Percentiles rank a stretch among this genome's conserved stretches.
These are phyloP conservation scores for Lasiommata megera DNA, from an alignment of 2,888 invertebrate species.

Conservation along the genomic window DNA sequence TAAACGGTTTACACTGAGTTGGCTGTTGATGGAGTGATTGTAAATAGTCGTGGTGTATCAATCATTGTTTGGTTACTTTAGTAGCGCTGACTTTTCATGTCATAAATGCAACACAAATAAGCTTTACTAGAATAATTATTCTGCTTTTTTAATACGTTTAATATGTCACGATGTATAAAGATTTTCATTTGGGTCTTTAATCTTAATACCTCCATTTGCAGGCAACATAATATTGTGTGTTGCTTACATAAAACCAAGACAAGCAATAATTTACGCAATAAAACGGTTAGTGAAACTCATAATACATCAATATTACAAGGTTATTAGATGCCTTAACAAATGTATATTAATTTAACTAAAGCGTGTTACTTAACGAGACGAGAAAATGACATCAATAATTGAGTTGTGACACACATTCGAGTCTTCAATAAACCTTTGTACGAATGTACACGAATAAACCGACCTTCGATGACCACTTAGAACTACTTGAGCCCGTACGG, in stretches of 20 bases:
- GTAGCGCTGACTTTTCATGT: no score
- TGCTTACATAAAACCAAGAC: not conserved
- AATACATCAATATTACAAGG: constrained; percentile 14
- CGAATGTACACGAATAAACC: constrained; percentile 31
- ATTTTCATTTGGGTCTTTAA: not conserved
- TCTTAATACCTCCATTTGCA: not conserved
- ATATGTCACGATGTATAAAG: no score
- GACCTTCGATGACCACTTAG: constrained; percentile 32
- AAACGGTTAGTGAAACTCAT: constrained; percentile 10
- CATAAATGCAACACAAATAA: no score
- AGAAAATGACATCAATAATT: constrained; percentile 26
- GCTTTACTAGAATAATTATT: no score
- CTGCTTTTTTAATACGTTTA: no score
- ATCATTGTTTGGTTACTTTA: no score
- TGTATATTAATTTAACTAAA: constrained; percentile 18
- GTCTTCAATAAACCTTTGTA: constrained; percentile 19
- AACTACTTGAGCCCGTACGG: constrained; percentile 36
- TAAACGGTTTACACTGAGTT: no score
- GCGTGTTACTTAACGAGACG: constrained; percentile 23
- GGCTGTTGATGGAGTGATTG: no score
- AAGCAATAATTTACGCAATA: not conserved
- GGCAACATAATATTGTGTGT: not conserved
- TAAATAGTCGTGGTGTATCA: no score
- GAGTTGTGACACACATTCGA: constrained; percentile 28
- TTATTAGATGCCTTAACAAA: constrained; percentile 15